A percentile compares a stretch with the other conserved stretches of the same genome.
These are phyloP conservation scores for Thripadectes ignobilis DNA, from an alignment of 2,797 vertebrate genomes.

Conservation along the genomic window DNA sequence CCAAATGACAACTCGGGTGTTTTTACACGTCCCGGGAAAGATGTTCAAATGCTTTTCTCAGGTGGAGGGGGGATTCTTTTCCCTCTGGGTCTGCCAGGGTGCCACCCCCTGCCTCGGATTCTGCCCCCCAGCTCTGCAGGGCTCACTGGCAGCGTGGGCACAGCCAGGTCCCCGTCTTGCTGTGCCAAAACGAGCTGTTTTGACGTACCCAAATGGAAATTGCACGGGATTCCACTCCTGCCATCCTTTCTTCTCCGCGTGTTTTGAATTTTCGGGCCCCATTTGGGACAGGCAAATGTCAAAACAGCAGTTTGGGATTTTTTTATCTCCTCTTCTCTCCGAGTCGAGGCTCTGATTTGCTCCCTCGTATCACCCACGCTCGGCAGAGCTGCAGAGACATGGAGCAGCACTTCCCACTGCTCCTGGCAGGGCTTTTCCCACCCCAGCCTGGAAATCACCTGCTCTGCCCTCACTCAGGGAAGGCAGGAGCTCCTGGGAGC, in stretches of 20 bases:
- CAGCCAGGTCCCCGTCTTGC: not conserved
- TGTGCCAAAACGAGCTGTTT: not conserved
- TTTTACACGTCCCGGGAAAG: not conserved
- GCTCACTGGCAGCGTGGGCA: not conserved
- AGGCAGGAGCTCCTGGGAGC: not conserved
- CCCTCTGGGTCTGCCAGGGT: not conserved
- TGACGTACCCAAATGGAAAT: not conserved
- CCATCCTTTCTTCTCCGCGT: rapidly evolving
- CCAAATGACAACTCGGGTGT: not conserved
- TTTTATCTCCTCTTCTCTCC: not conserved
- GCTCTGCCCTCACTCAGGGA: not conserved
- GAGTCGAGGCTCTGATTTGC: not conserved
- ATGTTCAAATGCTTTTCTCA: rapidly evolving
- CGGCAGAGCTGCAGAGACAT: rapidly evolving
- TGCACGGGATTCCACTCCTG: not conserved
- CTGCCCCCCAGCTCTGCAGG: not conserved
- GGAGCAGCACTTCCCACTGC: not conserved
- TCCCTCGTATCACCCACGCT: not conserved
- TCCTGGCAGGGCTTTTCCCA: not conserved
- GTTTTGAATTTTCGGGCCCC: not conserved
- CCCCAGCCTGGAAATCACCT: not conserved
- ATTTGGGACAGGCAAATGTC: not conserved
- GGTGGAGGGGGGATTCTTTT: not conserved
- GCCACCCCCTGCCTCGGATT: not conserved
- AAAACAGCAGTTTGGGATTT: not conserved